A percentile compares a stretch with the other conserved stretches of the same genome.
phyloP scores from a whole-genome alignment of 2,113 vertebrate species.

The Geococcyx californianus region DNA sequence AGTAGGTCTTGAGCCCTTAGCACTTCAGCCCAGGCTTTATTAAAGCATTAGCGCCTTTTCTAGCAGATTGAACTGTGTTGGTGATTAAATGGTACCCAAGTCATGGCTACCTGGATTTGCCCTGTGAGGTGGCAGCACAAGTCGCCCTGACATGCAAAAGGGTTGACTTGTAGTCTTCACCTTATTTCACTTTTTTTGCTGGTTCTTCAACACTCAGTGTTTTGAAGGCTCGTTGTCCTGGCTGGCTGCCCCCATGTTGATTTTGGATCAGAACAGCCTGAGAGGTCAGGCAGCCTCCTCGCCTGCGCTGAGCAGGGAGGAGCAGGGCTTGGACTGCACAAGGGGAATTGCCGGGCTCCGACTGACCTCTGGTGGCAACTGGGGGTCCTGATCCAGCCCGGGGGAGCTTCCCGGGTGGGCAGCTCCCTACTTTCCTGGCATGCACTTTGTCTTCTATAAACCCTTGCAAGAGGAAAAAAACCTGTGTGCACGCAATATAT shows the following conservation, averaged over 20 bases:
- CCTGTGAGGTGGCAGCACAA: background rate
- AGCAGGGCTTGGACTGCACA: background rate
- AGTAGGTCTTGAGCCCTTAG: background rate
- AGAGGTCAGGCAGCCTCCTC: background rate
- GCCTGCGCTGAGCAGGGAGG: no score
- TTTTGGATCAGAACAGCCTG: background rate
- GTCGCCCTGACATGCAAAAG: accelerated
- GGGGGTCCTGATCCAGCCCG: no score
- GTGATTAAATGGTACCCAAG: background rate
- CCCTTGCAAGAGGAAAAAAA: background rate
- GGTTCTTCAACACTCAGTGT: background rate
- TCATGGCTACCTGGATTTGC: accelerated
- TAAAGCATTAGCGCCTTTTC: no score
- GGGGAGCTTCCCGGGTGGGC: background rate
- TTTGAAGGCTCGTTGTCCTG: background rate
- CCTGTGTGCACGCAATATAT: no score
- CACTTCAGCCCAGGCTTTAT: background rate
- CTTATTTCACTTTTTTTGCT: no score
- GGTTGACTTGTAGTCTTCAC: background rate
- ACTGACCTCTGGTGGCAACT: conserved; percentile 9
- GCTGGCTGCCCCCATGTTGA: background rate
- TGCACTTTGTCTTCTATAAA: background rate
- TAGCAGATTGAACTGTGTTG: no score
- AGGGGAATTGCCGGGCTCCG: background rate
- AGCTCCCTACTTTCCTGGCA: background rate